Conservation (phyloP, 2,113 vertebrate species). For the Cololabis saira region DNA sequence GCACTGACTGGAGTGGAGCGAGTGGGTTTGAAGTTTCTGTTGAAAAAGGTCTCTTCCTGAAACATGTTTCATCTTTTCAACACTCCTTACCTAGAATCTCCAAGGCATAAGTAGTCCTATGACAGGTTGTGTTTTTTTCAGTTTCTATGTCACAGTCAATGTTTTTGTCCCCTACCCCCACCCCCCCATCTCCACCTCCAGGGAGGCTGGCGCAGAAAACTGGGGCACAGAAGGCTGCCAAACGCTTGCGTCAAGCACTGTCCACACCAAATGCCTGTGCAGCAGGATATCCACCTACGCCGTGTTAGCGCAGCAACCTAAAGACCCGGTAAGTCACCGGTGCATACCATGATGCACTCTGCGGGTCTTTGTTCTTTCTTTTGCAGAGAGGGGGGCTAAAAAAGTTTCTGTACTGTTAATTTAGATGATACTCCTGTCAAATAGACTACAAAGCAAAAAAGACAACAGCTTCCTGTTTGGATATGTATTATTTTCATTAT, state of each 20-base stretch:
- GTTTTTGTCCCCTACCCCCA: constrained; percentile 38
- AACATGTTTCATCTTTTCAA: not conserved
- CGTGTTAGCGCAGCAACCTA: constrained; percentile 93
- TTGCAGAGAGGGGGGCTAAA: constrained; percentile 19
- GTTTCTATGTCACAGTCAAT: constrained; percentile 46
- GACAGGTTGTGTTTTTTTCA: constrained; percentile 2
- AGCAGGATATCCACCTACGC: constrained; percentile 95
- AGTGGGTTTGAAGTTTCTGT: constrained; percentile 10
- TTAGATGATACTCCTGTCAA: constrained; percentile 11
- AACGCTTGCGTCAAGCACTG: constrained; percentile 90
- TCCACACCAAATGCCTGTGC: constrained; percentile 97
- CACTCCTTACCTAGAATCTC: not conserved
- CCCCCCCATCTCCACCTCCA: constrained; percentile 77
- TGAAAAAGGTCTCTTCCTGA: not conserved
- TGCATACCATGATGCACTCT: constrained; percentile 35
- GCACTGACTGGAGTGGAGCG: constrained; percentile 10
- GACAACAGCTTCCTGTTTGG: constrained; percentile 4
- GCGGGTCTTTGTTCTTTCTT: constrained; percentile 2
- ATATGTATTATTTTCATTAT: constrained; percentile 16
- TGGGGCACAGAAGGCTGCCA: constrained; percentile 97
- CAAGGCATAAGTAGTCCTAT: constrained; percentile 14
- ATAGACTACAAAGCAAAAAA: constrained; percentile 3
- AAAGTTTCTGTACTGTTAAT: constrained; percentile 16
- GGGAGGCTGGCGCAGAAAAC: constrained; percentile 92
- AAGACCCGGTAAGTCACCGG: constrained; percentile 89